Base-by-base conservation (phyloP, 2,797 vertebrate genomes). In the Gadopsis bispinosus region DNA sequence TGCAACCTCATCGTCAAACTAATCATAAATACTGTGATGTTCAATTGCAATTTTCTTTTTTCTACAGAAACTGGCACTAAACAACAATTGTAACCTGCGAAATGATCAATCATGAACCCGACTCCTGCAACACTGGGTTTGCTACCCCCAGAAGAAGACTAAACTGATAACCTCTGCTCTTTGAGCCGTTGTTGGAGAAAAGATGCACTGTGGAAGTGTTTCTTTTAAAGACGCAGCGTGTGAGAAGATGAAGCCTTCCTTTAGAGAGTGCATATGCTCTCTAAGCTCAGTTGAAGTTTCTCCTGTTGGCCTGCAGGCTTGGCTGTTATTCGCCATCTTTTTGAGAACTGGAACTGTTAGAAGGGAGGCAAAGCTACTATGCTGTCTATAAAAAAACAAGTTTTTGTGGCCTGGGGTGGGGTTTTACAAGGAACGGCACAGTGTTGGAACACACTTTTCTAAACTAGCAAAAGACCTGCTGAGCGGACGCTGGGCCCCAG, bases 381-480 rank as follows among this genome's bases (percentile, higher is more conserved):
- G 9, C 14, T 47, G 37, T 17, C 2, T n/a, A 48, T 54, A 51
- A 72, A 33, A 35, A 68, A 41, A 31, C 26, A 47, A 7, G 47
- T 55, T 35, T 31, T 31, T 74, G 71, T 69, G 48, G 65, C 79
- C 70, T 22, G 0, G 39, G 73, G 80, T 59, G 35, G n/a, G 31
- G 20, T 51, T 66, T 75, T 80, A 78, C 31, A 58, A 81, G 35
- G 48, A 78, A 72, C 7, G 69, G n/a, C 55, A 45, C 55, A 66
- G 14, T 35, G 4, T 43, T 45, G 68, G n/a, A 75, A 61, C 16
- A 69, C 50, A 53, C 5, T 77, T 80, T 75, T 71, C 43, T 72
- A 55, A 81, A 74, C n/a, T 41, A 63, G 20, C 33, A 75, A 74
- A 72, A 78, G 53, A 54, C 69, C 73, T 29, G 54, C 59, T 73